Base-by-base conservation (phyloP, 2,113 vertebrate genomes). In the Butorides virescens region DNA sequence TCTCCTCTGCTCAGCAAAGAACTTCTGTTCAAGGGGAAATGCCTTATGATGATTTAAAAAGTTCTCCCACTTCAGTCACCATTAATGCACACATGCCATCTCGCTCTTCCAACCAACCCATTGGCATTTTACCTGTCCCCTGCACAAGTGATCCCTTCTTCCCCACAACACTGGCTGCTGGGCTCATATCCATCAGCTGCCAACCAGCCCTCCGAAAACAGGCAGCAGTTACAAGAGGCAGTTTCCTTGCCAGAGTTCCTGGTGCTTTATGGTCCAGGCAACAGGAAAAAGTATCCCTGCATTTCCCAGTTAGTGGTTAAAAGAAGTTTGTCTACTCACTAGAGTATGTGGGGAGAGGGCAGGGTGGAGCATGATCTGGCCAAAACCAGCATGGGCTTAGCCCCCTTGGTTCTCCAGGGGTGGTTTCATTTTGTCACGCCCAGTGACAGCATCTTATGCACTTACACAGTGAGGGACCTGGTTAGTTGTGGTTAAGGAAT, bases 51-150 rank as follows among this genome's bases (percentile, higher is more conserved):
- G 25, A 30, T 72, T 63, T 21, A 18, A 75, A 84, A 72, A 21
- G 16, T 47, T 78, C 42, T 85, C 17, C 29, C 56, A 20, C 16
- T 39, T 65, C 32, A 26, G 11, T 56, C 55, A 47, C 11, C 18
- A 84, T 71, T 68, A 55, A 71, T 20, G 37, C 52, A 76, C 46
- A 37, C 3, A 2, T 15, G 29, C 26, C 42, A 47, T 56, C 47
- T 71, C 1, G 0, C 34, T 58, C 20, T 92, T 84, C 59, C 53
- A 36, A 1, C 13, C 0, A 0, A 47, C 7, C 15, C 3, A 1
- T 22, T 37, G 55, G 39, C 29, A 65, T 73, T 90, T 80, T 59
- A 65, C 32, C 25, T 84, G 37, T 68, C 18, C 18, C 26, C 20
- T 0, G 1, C 58, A n/a, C 26, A 79, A 62, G 27, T 19, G 12